Evolutionary conservation across 1,140 invertebrate species (phyloP), one percentile per base, ranked within the genome.

Genomic region (Neodiprion fabricii): DNA sequence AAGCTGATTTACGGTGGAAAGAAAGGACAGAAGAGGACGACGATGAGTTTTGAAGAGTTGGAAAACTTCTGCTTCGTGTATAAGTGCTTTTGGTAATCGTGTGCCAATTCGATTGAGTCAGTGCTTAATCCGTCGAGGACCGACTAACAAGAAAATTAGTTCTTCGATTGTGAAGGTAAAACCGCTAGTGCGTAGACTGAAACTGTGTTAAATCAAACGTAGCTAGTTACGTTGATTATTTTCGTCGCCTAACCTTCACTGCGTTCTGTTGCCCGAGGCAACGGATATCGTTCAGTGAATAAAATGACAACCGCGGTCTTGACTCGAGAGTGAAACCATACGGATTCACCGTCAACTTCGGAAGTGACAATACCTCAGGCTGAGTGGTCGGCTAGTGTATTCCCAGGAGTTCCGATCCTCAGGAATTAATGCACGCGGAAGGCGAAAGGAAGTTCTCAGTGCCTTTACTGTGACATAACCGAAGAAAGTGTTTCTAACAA

Each of bases 261-360:
- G 72, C 80, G 76, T 78, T 75, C 80, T 79, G 82, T 85, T 84
- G 81, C 83, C 74, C 49, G 47, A 70, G 76, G 81, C 79, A 85
- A 84, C 76, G 72, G 82, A 80, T 78, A 79, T 72, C 76, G 76
- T 75, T 78, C 77, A 84, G 82, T 80, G 79, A 80, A 69, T 12
- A 69, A 14, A 70, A 21, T 70, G n/a, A 17, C 28, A 40, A 40
- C 28, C 5, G 5, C n/a, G 14, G n/a, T 61, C 28, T 61, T 17
- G 53, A 9, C 53, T 12, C 4, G 53, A 61, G 4, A 40, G 28
- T 40, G 28, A 40, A 40, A 40, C 1, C 28, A 40, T 40, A 40
- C 28, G 2, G 28, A 40, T 40, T 40, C 28, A 40, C n/a, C n/a
- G 53, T 61, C 53, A 61, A 61, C 5, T 61, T 17, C 7, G 8